These are phyloP conservation scores for Uropsilus gracilis DNA, from an alignment of 2,113 vertebrate species.

Conservation along the genomic window DNA sequence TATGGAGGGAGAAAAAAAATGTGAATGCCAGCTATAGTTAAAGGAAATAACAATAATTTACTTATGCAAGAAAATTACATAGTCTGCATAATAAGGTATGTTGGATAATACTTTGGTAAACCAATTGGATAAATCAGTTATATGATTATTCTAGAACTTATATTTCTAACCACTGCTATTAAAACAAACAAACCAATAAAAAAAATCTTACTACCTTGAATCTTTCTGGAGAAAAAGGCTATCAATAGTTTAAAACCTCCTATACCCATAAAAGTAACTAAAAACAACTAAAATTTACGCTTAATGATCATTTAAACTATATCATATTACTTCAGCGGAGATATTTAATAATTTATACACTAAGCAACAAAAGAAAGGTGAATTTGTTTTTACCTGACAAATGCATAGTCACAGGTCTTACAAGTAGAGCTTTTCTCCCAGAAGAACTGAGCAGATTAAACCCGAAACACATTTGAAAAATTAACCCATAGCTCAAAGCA, in stretches of 20 bases:
- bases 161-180: slow-evolving; percentile 43
- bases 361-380: not conserved
- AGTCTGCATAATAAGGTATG: slow-evolving; percentile 50
- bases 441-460: not conserved
- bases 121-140: slow-evolving; percentile 41
- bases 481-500: not conserved
- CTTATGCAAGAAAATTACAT: slow-evolving; percentile 68
- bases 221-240: not conserved
- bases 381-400: not conserved
- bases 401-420: not conserved
- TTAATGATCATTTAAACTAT: slow-evolving; percentile 13
- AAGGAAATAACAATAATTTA: slow-evolving; percentile 78
- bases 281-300: not conserved
- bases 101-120: slow-evolving; percentile 33
- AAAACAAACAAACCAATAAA: slow-evolving; percentile 37
- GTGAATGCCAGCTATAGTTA: slow-evolving; percentile 61
- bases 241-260: not conserved
- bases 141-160: slow-evolving; percentile 55
- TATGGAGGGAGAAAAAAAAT: slow-evolving; percentile 56
- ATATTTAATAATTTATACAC: not conserved
- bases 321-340: not conserved
- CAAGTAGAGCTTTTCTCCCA: not conserved
- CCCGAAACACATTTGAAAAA: not conserved
- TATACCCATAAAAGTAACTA: not conserved
- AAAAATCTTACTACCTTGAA: not conserved